Evolutionary conservation across 2,888 invertebrate genomes (phyloP).

Genomic region (Sipha maydis): DNA sequence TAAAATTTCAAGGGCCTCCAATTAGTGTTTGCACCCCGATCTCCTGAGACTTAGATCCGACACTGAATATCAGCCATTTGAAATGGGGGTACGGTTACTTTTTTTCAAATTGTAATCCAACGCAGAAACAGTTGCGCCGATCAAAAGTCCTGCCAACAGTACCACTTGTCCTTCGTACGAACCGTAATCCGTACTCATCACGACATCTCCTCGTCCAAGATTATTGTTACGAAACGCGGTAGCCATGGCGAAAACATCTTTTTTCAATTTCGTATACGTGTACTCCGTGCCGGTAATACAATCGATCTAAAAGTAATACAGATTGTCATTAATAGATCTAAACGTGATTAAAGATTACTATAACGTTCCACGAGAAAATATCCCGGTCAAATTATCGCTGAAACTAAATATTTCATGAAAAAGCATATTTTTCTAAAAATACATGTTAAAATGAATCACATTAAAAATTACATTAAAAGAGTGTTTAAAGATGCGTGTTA

Average conservation of each 20-base stretch:
- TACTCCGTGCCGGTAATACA: constrained; percentile 23
- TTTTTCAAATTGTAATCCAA: constrained; percentile 20
- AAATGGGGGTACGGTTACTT: background rate
- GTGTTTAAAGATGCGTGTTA: no score
- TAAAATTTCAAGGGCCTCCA: no score
- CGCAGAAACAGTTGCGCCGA: background rate
- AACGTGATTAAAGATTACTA: no score
- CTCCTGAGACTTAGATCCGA: no score
- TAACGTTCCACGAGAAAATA: no score
- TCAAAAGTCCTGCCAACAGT: constrained; percentile 17
- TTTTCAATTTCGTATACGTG: constrained; percentile 29
- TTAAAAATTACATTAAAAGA: no score
- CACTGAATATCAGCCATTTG: no score
- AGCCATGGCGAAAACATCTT: constrained; percentile 30
- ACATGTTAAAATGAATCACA: no score
- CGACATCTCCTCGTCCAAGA: constrained; percentile 24
- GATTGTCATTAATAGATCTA: background rate
- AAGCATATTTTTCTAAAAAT: no score
- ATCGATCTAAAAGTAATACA: constrained; percentile 1
- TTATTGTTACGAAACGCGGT: background rate
- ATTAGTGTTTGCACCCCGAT: no score
- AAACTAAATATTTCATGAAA: no score
- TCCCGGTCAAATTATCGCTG: no score
- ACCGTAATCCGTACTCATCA: constrained; percentile 6
- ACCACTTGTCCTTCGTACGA: constrained; percentile 23